Evolutionary conservation across 2,113 vertebrate genomes (phyloP).

Genomic region (Trochalopteron elliotii): DNA sequence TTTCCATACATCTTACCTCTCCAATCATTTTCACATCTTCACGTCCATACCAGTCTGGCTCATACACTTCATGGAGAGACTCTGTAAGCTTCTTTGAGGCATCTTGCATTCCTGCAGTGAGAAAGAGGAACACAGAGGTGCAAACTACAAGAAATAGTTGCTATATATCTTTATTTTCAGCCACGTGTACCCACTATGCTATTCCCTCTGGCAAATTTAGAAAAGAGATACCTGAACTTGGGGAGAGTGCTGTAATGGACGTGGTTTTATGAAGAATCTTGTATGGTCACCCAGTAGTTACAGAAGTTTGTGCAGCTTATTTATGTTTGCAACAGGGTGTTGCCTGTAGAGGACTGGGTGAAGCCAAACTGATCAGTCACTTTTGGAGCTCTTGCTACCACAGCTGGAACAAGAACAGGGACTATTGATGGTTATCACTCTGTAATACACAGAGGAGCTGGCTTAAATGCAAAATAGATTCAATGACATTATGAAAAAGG

Average conservation of each 20-base stretch:
- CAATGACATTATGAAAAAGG: not conserved
- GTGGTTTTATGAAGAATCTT: not conserved
- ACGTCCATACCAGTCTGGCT: conserved; percentile 95
- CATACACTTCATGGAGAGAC: conserved; percentile 97
- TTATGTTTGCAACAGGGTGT: not conserved
- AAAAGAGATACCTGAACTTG: not conserved
- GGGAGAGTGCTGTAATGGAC: fast-evolving
- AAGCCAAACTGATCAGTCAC: not conserved
- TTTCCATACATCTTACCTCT: conserved; percentile 78
- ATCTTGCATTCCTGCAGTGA: conserved; percentile 91
- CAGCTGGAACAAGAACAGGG: not conserved
- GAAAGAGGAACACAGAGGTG: not conserved
- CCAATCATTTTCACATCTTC: conserved; percentile 93
- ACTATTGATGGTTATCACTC: not conserved
- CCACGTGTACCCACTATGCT: not conserved
- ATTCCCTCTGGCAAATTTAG: not conserved
- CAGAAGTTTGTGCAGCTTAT: not conserved
- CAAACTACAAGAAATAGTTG: not conserved
- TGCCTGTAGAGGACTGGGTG: not conserved
- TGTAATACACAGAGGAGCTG: not conserved
- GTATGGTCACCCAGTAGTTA: not conserved
- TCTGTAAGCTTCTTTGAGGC: conserved; percentile 96
- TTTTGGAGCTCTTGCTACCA: not conserved
- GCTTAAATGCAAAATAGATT: not conserved
- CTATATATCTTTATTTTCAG: not conserved